Base-by-base conservation (phyloP, 2,888 invertebrate genomes). In the Drosophila phalerata region DNA sequence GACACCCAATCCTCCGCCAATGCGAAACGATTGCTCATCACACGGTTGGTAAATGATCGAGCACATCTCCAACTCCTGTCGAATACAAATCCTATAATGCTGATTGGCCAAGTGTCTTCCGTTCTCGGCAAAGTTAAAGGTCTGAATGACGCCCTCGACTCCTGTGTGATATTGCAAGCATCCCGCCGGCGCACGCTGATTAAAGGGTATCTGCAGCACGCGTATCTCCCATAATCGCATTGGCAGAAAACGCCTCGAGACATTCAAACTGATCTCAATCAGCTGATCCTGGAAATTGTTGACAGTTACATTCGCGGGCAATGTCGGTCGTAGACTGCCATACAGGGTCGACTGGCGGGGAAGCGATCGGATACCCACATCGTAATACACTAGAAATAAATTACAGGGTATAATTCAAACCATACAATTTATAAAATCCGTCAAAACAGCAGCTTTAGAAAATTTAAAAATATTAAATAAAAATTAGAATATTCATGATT, bases 41-140 rank as follows among this genome's bases (percentile, higher is more conserved):
- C 97, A 97, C 0, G 96, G 96, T 66, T 95, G 93, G 92, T 97
- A 97, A 13, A 95, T 93, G 17, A 97, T 95, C 1, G 96, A 95
- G 86, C 97, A 97, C 94, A 95, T 95, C 0, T 94, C 95, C 11
- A 90, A 90, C 85, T 95, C 96, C 80, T 95, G 95, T 4, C 96
- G 93, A 73, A 97, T 94, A 89, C 97, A 97, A 8, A 96, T 94
- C 55, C 94, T 94, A 92, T 97, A 97, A 81, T 97, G 95, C 88
- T 97, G 97, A 73, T 95, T 94, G 0, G 97, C 96, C 28, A 97
- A 93, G 89, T 97, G 96, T 0, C 97, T 94, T 0, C 97, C 97
- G 86, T 97, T 97, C 28, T 95, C 95, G 0, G 97, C 96, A 90
- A 95, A 97, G 92, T 97, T 97, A 92, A 97, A 95, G 0, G 97